Evolutionary conservation across 1,140 invertebrate genomes (phyloP), one percentile per base, ranked within the genome.

Genomic region (Chironomus tepperi): DNA sequence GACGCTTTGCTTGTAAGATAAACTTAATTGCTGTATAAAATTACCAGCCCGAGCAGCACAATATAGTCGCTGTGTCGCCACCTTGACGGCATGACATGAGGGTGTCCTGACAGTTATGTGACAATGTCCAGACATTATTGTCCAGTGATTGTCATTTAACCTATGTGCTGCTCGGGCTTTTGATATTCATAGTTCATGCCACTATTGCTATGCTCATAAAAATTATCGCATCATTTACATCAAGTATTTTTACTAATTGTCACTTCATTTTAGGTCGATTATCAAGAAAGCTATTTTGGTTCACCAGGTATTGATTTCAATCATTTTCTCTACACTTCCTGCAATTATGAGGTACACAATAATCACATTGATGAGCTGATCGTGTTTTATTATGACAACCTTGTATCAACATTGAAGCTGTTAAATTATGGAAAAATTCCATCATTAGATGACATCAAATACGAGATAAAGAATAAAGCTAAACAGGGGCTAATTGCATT

Each of bases 1-100:
- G 80, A 84, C 9, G 83, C 86, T 2, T 86, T 86, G 78, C 87
- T 89, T 70, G 86, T 88, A 79, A 84, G 84, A 81, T 7, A 75
- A 12, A 5, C 5, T 34, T 34, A 34, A 34, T 34, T 34, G 42
- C 7, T 10, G 16, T 5, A 0, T 47, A 75, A 75, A 19, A 67
- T n/a, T 15, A 57, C 12, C 3, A 57, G 5, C 12, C n/a, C 12
- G 3, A 57, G 12, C 12, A n/a, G n/a, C 12, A n/a, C n/a, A n/a
- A n/a, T n/a, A n/a, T n/a, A n/a, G n/a, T n/a, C n/a, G n/a, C n/a
- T n/a, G n/a, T n/a, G n/a, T n/a, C n/a, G n/a, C n/a, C n/a, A n/a
- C n/a, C n/a, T n/a, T n/a, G n/a, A n/a, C n/a, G n/a, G n/a, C n/a
- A n/a, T n/a, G n/a, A n/a, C n/a, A n/a, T n/a, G n/a, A n/a, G n/a